Evolutionary conservation across 2,888 invertebrate species (phyloP), one percentile per base, ranked within the genome.

Genomic region (Pristionchus japonicus): DNA sequence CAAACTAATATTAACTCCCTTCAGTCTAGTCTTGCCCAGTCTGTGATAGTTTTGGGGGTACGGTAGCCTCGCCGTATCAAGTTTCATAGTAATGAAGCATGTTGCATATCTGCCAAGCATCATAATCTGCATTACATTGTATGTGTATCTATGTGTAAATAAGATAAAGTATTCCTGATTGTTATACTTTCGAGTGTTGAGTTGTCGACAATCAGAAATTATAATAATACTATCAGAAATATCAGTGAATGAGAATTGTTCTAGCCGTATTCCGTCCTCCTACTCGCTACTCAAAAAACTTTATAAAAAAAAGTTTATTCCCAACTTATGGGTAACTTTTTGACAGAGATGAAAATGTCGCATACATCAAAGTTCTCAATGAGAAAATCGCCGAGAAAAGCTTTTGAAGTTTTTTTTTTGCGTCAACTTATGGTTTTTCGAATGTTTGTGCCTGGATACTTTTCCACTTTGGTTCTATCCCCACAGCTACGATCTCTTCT

Each of bases 1-100:
- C n/a, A n/a, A 23, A 37, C 43, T 74, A 40, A 74, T 74, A 20
- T 40, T 74, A n/a, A 74, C 74, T 11, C 43, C 23, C 67, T n/a
- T 40, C 31, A 9, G 3, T 74, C 74, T 74, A 74, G 74, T 74
- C 74, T 74, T 74, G 74, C 74, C 74, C 74, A 74, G 23, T 74
- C 74, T 74, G 74, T 74, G 74, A 74, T 74, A 74, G 74, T n/a
- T 40, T 74, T 74, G 37, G n/a, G n/a, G 20, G n/a, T 74, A 74
- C 74, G 74, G 74, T 74, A 40, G 40, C 40, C 34, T 23, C 6
- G 1, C n/a, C 74, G 40, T 40, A 74, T 74, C n/a, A 2, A 67
- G n/a, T n/a, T n/a, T 74, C 11, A 3, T 74, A 40, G n/a, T 74
- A n/a, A n/a, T 40, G 61, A 4, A 74, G 23, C n/a, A 74, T 40